These are phyloP conservation scores for Nomada fucata DNA, from an alignment of 2,888 invertebrate species.

Conservation along the genomic window DNA sequence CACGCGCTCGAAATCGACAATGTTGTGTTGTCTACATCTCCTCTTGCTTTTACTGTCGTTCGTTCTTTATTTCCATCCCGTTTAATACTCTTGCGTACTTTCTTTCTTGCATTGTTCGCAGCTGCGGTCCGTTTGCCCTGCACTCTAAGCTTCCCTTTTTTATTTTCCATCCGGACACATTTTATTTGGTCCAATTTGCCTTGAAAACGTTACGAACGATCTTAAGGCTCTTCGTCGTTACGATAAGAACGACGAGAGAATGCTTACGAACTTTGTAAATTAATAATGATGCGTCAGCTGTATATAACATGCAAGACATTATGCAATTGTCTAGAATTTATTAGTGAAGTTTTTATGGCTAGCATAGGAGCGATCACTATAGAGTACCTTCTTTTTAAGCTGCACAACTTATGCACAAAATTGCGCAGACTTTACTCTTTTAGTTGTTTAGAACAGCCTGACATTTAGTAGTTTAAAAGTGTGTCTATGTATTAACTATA, in stretches of 20 bases:
- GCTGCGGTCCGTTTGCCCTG: neutral
- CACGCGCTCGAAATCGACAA: constrained; percentile 5
- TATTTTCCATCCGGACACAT: neutral
- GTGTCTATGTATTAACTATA: too few relatives aligned
- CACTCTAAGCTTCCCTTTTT: neutral
- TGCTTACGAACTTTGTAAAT: neutral
- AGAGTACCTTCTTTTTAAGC: too few relatives aligned
- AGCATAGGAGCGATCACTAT: too few relatives aligned
- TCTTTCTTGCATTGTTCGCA: neutral
- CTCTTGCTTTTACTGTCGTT: neutral
- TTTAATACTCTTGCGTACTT: neutral
- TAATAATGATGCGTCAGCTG: too few relatives aligned
- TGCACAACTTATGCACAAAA: neutral
- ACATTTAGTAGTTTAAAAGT: neutral
- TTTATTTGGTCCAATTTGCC: neutral
- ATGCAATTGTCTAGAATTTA: neutral
- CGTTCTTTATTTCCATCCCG: neutral
- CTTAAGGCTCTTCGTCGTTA: neutral
- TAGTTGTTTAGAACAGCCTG: neutral
- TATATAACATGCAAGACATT: neutral
- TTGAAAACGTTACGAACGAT: too few relatives aligned
- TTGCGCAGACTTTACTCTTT: neutral
- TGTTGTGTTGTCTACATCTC: neutral
- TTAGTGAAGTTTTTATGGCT: too few relatives aligned
- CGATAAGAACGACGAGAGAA: neutral